A percentile compares a stretch with the other conserved stretches of the same genome.
Evolutionary conservation across 1,140 invertebrate genomes (phyloP).

Genomic region (Brachystomella parvula): DNA sequence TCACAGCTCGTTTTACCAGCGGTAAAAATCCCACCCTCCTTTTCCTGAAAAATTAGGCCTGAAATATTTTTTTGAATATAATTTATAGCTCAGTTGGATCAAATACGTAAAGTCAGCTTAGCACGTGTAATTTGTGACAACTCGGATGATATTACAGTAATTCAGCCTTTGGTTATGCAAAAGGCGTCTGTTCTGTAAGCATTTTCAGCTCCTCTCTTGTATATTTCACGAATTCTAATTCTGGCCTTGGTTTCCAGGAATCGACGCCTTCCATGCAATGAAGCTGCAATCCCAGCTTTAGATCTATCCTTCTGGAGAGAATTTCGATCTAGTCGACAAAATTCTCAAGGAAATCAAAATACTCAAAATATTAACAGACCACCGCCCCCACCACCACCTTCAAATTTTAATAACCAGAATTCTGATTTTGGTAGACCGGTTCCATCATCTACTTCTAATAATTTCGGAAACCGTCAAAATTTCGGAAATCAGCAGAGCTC

Average conservation of each 20-base stretch:
- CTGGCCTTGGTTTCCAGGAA: constrained; percentile 37
- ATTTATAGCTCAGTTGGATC: constrained; percentile 47
- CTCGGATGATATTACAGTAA: constrained; percentile 47
- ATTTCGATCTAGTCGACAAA: not conserved
- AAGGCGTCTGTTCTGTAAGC: constrained; percentile 45
- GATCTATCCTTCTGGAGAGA: constrained; percentile 45
- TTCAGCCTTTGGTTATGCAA: constrained; percentile 51
- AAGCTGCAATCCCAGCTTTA: constrained; percentile 43
- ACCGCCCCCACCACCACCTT: no score
- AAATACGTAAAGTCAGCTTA: constrained; percentile 50
- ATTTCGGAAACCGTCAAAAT: no score
- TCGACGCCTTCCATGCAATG: constrained; percentile 43
- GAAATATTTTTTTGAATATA: constrained; percentile 1
- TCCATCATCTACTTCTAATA: no score
- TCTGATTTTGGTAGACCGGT: no score
- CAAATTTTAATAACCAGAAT: no score
- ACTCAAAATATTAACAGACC: constrained; percentile 14
- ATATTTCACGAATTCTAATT: constrained; percentile 5
- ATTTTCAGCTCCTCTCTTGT: not conserved
- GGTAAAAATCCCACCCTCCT: constrained; percentile 38
- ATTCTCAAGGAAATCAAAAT: constrained; percentile 6
- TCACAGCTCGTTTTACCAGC: constrained; percentile 46
- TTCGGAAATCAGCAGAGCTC: no score
- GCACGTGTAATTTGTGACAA: constrained; percentile 53
- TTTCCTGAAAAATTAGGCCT: not conserved